Evolutionary conservation across 2,888 invertebrate genomes (phyloP).

Genomic region (Stramonita haemastoma): DNA sequence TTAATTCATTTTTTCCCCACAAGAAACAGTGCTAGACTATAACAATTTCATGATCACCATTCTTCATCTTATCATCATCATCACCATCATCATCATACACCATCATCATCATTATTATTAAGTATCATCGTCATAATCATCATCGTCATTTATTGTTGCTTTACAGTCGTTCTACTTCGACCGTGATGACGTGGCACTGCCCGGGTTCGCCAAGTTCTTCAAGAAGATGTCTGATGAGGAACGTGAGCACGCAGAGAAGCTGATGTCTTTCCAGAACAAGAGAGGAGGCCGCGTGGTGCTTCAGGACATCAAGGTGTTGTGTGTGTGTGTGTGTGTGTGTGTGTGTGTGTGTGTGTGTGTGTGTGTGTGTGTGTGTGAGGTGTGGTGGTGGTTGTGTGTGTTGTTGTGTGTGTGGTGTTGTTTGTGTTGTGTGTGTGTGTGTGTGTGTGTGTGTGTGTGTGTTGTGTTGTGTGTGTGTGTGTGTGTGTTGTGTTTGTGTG

Average conservation of each 20-base stretch:
- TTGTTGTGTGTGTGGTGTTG: background rate
- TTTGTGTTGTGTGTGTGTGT: background rate
- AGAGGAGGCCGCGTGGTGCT: conserved; percentile 87
- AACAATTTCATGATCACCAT: too few relatives aligned
- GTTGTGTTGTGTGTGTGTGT: background rate
- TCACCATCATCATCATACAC: background rate
- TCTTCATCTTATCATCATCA: background rate
- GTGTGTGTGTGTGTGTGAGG: background rate
- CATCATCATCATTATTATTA: too few relatives aligned
- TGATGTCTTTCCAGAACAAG: conserved; percentile 82
- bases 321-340: background rate
- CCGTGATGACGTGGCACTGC: conserved; percentile 88
- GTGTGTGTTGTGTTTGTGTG: background rate
- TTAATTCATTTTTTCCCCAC: too few relatives aligned
- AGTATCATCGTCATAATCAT: too few relatives aligned
- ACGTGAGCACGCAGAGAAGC: conserved; percentile 86
- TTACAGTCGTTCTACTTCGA: conserved; percentile 88
- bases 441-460: conserved; percentile 9
- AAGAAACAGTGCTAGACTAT: too few relatives aligned
- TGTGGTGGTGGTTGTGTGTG: background rate
- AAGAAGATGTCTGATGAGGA: conserved; percentile 88
- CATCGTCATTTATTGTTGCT: background rate
- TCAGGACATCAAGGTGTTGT: conserved; percentile 81
- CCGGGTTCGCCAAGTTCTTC: conserved; percentile 83
- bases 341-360: background rate